phyloP scores from a whole-genome alignment of 2,888 invertebrate species.

The Drosophila mercatorum region DNA sequence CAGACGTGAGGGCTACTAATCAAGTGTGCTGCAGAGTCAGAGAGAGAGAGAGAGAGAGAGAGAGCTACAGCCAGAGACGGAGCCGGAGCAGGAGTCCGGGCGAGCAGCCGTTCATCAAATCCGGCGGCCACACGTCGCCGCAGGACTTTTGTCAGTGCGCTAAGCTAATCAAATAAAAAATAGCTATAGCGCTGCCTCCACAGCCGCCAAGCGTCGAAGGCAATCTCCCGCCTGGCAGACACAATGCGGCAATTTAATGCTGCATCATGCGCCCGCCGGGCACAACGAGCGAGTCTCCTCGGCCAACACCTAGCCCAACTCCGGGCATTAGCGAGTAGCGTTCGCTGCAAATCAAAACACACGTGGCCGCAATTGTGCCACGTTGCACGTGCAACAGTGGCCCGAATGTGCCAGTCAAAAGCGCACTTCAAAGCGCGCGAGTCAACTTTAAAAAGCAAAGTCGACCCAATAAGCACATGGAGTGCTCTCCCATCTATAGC shows the following conservation, averaged over 20 bases:
- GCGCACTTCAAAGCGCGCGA: conserved; percentile 67
- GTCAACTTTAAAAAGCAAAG: conserved; percentile 60
- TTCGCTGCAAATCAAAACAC: conserved; percentile 85
- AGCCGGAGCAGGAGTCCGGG: not conserved
- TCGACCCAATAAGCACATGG: conserved; percentile 24
- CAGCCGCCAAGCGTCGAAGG: conserved; percentile 23
- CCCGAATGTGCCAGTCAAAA: conserved; percentile 47
- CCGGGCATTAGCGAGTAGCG: conserved; percentile 59
- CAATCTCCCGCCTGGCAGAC: conserved; percentile 63
- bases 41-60: not conserved
- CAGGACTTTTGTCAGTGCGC: conserved; percentile 69
- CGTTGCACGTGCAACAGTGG: conserved; percentile 76
- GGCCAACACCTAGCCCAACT: conserved; percentile 17
- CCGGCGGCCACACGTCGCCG: conserved; percentile 79
- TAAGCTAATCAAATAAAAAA: conserved; percentile 81
- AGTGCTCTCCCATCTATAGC: conserved; percentile 28
- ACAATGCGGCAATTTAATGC: conserved; percentile 84
- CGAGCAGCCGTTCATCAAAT: conserved; percentile 76
- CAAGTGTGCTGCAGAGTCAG: conserved; percentile 52
- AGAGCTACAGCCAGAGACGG: not conserved
- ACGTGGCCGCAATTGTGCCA: conserved; percentile 85
- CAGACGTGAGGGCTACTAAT: conserved; percentile 67
- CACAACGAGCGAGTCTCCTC: conserved; percentile 4
- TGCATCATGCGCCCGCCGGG: conserved; percentile 82
- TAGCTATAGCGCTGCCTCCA: conserved; percentile 44